Evolutionary conservation across 2,797 vertebrate species (phyloP).

Genomic region (Sylvilagus floridanus): DNA sequence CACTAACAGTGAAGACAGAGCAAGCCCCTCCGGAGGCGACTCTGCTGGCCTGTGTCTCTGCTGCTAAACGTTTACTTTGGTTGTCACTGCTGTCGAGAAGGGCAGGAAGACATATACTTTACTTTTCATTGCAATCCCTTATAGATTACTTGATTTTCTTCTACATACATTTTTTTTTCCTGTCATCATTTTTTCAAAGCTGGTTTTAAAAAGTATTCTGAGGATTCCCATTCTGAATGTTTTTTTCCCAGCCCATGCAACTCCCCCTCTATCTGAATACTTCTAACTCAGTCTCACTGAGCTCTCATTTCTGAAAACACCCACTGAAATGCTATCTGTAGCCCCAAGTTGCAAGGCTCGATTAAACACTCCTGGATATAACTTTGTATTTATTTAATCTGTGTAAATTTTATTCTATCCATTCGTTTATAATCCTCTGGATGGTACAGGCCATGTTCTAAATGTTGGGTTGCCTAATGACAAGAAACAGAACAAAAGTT

Average conservation of each 20-base stretch:
- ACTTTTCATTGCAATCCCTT: background rate
- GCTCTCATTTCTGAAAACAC: background rate
- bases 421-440: background rate
- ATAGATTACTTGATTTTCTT: background rate
- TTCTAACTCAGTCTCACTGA: background rate
- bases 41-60: background rate
- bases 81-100: background rate
- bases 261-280: background rate
- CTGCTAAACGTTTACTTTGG: background rate
- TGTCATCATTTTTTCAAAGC: slow-evolving; percentile 40
- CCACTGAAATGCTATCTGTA: background rate
- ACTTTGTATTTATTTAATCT: background rate
- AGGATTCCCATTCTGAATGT: background rate
- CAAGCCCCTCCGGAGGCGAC: background rate
- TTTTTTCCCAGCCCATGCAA: background rate
- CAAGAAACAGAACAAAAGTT: background rate
- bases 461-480: background rate
- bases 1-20: fast-evolving
- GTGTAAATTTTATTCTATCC: background rate
- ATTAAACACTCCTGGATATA: background rate
- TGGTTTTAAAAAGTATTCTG: slow-evolving; percentile 46
- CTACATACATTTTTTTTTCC: background rate
- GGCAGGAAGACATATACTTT: background rate
- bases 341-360: background rate
- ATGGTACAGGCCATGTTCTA: background rate